phyloP scores from a whole-genome alignment of 2,797 vertebrate species.

The Protonibea diacanthus region DNA sequence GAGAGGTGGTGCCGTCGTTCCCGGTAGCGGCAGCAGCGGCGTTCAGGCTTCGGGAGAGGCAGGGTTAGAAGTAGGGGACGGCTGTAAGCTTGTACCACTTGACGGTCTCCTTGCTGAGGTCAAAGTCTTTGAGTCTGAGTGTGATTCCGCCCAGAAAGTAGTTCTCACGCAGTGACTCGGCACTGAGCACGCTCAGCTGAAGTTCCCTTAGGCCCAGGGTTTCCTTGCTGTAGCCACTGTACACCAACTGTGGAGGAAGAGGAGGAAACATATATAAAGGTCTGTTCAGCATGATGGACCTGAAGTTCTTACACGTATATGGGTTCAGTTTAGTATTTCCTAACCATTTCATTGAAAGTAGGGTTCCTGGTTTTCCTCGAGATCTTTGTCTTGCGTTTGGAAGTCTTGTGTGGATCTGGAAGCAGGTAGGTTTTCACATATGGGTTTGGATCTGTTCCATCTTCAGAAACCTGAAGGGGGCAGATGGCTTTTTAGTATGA shows the following conservation, averaged over 20 bases:
- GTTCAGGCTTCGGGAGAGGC: not conserved
- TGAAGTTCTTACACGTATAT: not conserved
- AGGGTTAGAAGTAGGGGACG: slow-evolving; percentile 88
- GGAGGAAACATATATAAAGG: not conserved
- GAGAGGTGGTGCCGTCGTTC: slow-evolving; percentile 16
- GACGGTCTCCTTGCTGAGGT: slow-evolving; percentile 96
- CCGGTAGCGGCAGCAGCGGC: not conserved
- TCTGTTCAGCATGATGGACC: not conserved
- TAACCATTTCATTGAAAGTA: slow-evolving; percentile 98
- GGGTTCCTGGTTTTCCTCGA: slow-evolving; percentile 97
- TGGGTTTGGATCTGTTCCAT: slow-evolving; percentile 96
- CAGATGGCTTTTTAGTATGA: not conserved
- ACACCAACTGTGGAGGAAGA: slow-evolving; percentile 89
- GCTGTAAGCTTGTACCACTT: slow-evolving; percentile 96
- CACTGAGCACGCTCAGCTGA: slow-evolving; percentile 96
- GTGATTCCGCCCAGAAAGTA: slow-evolving; percentile 96
- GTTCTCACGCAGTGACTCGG: slow-evolving; percentile 97
- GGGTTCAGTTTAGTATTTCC: not conserved
- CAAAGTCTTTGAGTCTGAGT: slow-evolving; percentile 96
- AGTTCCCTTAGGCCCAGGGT: slow-evolving; percentile 93
- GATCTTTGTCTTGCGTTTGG: slow-evolving; percentile 98
- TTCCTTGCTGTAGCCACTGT: slow-evolving; percentile 96
- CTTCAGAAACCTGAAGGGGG: slow-evolving; percentile 91
- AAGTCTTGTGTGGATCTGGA: slow-evolving; percentile 95
- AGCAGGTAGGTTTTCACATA: slow-evolving; percentile 99